Evolutionary conservation across 1,140 invertebrate species (phyloP).

Genomic region (Onthophagus taurus): DNA sequence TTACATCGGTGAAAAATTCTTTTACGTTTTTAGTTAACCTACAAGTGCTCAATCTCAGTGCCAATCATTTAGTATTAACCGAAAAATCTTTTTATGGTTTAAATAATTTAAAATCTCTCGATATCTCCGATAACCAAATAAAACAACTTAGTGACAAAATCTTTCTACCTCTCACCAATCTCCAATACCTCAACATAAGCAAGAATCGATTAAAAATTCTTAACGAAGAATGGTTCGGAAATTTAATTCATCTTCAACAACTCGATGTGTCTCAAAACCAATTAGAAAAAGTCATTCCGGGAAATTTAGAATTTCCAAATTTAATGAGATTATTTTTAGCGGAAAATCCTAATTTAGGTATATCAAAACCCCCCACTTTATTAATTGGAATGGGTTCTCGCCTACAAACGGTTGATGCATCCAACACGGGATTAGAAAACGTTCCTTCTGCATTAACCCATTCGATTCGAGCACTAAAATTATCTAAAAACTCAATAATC

Average conservation of each 20-base stretch:
- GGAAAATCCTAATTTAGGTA: constrained; percentile 55
- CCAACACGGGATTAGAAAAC: constrained; percentile 63
- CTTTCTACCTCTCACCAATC: constrained; percentile 45
- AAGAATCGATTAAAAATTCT: constrained; percentile 54
- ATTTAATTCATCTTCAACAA: constrained; percentile 58
- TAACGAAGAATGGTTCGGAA: constrained; percentile 49
- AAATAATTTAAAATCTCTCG: constrained; percentile 40
- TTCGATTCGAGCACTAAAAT: constrained; percentile 67
- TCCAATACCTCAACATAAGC: constrained; percentile 63
- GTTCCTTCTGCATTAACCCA: constrained; percentile 77
- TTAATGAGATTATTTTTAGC: constrained; percentile 67
- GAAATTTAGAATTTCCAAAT: constrained; percentile 64
- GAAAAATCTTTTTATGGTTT: constrained; percentile 42
- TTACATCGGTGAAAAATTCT: constrained; percentile 17
- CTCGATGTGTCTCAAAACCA: constrained; percentile 73
- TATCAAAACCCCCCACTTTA: constrained; percentile 48
- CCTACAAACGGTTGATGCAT: constrained; percentile 72
- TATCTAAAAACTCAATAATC: constrained; percentile 57
- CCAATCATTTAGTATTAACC: constrained; percentile 46
- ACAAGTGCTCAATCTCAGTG: constrained; percentile 43
- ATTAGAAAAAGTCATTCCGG: constrained; percentile 56
- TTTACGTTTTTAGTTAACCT: constrained; percentile 37
- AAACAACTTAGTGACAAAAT: constrained; percentile 46
- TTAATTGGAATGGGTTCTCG: constrained; percentile 60
- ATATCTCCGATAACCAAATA: constrained; percentile 57